A percentile compares a stretch with the other conserved stretches of the same genome.
Evolutionary conservation across 2,888 invertebrate genomes (phyloP).

Genomic region (Troglohyphantes excavatus): DNA sequence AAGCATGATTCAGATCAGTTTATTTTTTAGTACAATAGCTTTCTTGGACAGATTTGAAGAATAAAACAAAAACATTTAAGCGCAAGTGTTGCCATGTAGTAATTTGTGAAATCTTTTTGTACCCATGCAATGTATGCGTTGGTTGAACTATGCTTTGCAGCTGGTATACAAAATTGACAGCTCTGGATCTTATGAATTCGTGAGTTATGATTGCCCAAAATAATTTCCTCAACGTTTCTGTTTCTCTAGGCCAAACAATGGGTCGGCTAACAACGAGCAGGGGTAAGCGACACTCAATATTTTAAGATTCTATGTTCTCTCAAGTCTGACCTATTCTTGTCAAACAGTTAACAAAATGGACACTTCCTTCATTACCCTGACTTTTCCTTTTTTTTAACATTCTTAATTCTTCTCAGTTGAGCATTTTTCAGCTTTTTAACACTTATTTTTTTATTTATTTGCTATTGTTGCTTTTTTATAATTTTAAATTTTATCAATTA

Average conservation of each 20-base stretch:
- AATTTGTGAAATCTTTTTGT: too few relatives aligned
- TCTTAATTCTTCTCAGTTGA: background rate
- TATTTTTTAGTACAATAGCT: too few relatives aligned
- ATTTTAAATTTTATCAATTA: too few relatives aligned
- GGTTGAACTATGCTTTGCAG: background rate
- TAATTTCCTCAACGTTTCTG: slow-evolving; percentile 11
- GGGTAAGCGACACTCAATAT: slow-evolving; percentile 9
- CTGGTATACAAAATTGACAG: background rate
- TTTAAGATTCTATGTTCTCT: slow-evolving; percentile 2
- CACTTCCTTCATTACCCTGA: background rate
- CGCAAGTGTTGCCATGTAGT: too few relatives aligned
- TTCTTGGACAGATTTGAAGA: too few relatives aligned
- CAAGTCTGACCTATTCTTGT: background rate
- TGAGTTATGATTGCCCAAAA: background rate
- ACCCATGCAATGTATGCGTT: too few relatives aligned
- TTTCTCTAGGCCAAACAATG: slow-evolving; percentile 3
- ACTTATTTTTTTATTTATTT: background rate
- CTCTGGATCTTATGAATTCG: background rate
- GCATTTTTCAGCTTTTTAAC: background rate
- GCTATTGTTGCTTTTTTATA: too few relatives aligned
- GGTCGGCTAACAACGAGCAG: slow-evolving; percentile 2
- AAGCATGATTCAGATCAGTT: too few relatives aligned
- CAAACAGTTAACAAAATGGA: background rate
- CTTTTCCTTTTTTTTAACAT: slow-evolving; percentile 6
- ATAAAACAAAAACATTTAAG: too few relatives aligned